These are phyloP conservation scores for Archaeoteleia sp. DNA, from an alignment of 2,888 invertebrate species.

Conservation along the genomic window DNA sequence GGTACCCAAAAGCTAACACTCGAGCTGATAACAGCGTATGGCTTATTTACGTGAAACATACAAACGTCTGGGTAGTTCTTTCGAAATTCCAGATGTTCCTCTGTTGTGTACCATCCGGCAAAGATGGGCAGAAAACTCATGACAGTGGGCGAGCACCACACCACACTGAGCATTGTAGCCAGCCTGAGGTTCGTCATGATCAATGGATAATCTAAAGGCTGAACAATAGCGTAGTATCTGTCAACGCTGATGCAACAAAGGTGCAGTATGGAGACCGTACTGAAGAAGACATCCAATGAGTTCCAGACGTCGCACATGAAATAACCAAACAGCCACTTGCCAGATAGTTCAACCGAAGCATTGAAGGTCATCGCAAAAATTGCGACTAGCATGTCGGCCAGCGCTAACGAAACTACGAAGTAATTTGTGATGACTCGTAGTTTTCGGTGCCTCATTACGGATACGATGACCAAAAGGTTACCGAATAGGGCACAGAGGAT, in stretches of 20 bases:
- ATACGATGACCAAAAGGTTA: slow-evolving; percentile 82
- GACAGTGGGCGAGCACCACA: slow-evolving; percentile 94
- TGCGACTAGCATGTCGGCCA: slow-evolving; percentile 96
- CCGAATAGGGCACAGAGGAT: slow-evolving; percentile 89
- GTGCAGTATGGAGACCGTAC: slow-evolving; percentile 94
- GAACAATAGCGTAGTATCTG: slow-evolving; percentile 92
- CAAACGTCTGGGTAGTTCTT: slow-evolving; percentile 76
- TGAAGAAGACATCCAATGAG: slow-evolving; percentile 95
- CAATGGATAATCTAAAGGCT: slow-evolving; percentile 93
- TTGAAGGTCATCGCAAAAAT: slow-evolving; percentile 96
- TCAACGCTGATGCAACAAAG: slow-evolving; percentile 94
- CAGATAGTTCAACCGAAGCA: slow-evolving; percentile 90
- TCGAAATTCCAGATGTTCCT: slow-evolving; percentile 80
- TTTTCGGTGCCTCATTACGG: slow-evolving; percentile 86
- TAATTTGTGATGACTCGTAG: slow-evolving; percentile 93
- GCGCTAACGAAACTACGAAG: slow-evolving; percentile 94
- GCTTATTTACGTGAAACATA: slow-evolving; percentile 89
- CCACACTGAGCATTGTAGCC: slow-evolving; percentile 88
- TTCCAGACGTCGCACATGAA: slow-evolving; percentile 98
- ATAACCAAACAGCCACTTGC: slow-evolving; percentile 91
- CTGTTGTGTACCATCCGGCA: slow-evolving; percentile 95
- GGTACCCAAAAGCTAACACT: slow-evolving; percentile 96
- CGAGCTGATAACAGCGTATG: slow-evolving; percentile 91
- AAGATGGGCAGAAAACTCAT: slow-evolving; percentile 97
- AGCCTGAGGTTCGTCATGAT: slow-evolving; percentile 92